Conservation (phyloP, 1,140 invertebrate species). For the Cotesia chilonis region DNA sequence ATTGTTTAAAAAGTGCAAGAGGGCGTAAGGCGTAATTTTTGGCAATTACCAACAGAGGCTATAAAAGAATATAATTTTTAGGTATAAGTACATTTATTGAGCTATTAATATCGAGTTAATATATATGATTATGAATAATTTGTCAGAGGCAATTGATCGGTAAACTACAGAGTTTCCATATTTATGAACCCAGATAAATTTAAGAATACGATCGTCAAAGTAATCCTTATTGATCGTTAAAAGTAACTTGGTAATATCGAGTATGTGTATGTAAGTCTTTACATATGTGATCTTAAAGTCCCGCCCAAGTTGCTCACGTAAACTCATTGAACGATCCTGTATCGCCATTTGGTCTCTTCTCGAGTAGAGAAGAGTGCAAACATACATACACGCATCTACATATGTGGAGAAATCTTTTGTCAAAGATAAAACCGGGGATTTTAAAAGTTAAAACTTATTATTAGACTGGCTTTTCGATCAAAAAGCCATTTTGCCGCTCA, state of each 20-base stretch:
- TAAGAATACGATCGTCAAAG: slow-evolving; percentile 2
- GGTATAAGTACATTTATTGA: not conserved
- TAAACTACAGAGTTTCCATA: slow-evolving; percentile 10
- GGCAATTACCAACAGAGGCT: too few species aligned
- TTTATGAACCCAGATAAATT: slow-evolving; percentile 9
- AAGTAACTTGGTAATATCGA: slow-evolving; percentile 1
- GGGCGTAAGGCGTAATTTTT: too few species aligned
- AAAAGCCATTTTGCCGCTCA: slow-evolving; percentile 20
- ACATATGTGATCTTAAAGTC: slow-evolving; percentile 4
- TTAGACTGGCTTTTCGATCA: slow-evolving; percentile 25
- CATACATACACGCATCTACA: slow-evolving; percentile 1
- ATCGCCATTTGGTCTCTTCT: not conserved
- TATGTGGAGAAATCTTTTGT: slow-evolving; percentile 36
- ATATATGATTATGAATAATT: slow-evolving; percentile 15
- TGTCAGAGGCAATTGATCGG: slow-evolving; percentile 12
- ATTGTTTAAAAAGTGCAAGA: too few species aligned
- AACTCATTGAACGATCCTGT: slow-evolving; percentile 31
- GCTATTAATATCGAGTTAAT: slow-evolving; percentile 6
- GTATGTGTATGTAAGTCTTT: not conserved
- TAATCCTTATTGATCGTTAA: not conserved
- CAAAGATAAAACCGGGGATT: slow-evolving; percentile 27
- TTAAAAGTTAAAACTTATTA: slow-evolving; percentile 37
- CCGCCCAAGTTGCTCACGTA: slow-evolving; percentile 39
- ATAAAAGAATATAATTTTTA: too few species aligned
- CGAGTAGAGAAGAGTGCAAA: slow-evolving; percentile 14